Percentiles rank a stretch among this genome's conserved stretches.
These are phyloP conservation scores for Sinocyclocheilus rhinocerous DNA, from an alignment of 2,113 vertebrate genomes.

Conservation along the genomic window DNA sequence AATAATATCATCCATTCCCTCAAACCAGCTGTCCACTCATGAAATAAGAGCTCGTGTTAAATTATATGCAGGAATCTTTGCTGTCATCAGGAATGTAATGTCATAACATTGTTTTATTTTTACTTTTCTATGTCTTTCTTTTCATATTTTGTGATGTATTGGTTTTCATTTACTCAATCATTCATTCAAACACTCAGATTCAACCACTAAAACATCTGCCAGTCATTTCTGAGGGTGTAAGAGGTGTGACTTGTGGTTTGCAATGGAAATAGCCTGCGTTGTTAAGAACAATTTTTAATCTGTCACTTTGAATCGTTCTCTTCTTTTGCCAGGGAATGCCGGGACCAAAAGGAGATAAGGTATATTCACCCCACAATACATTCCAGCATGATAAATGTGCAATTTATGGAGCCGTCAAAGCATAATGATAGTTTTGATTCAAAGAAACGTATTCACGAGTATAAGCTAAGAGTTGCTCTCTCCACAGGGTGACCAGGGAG, in stretches of 20 bases:
- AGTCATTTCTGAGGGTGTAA: conserved; percentile 6
- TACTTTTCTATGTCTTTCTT: background rate
- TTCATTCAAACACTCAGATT: conserved; percentile 14
- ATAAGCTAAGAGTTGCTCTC: conserved; percentile 16
- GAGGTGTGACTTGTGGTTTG: conserved; percentile 5
- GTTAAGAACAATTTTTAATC: background rate
- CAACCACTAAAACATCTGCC: conserved; percentile 24
- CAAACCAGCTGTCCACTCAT: background rate
- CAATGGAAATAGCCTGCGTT: background rate
- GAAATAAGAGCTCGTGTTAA: background rate
- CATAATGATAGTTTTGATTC: conserved; percentile 6
- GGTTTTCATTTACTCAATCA: background rate
- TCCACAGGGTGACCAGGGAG: conserved; percentile 79
- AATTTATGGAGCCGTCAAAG: conserved; percentile 12
- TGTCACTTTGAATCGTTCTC: conserved; percentile 39
- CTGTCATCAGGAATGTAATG: conserved; percentile 8
- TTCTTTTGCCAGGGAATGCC: conserved; percentile 74
- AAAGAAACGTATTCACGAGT: background rate
- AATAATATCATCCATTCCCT: background rate
- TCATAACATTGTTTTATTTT: background rate
- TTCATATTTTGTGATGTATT: background rate
- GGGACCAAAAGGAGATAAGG: conserved; percentile 87
- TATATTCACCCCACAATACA: conserved; percentile 54
- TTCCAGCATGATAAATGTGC: conserved; percentile 31
- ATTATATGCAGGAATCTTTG: background rate